Evolutionary conservation across 2,797 vertebrate species (phyloP), one percentile per base, ranked within the genome.

Genomic region (Alfaro cultratus): DNA sequence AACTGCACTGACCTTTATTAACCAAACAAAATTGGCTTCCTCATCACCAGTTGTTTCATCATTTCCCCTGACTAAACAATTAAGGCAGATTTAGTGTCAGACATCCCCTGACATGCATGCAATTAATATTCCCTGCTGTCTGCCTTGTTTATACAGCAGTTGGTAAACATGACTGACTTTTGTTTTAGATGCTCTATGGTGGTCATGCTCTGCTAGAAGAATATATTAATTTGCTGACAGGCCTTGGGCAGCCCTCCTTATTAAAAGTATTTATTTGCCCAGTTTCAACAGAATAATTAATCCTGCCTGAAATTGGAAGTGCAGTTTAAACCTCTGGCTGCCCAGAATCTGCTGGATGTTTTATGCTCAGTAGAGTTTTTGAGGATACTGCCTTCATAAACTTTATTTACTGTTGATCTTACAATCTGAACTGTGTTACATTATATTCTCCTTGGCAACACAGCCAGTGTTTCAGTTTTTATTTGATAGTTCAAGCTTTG

Each of bases 211-310:
- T 80, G 91, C 83, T 90, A 86, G 83, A 91, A 80, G 80, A 91
- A 93, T 84, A 83, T 88, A 93, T 94, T 91, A 81, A 88, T 93
- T 89, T 64, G 2, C 80, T 84, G 87, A 92, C 89, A 89, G 86
- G 86, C 86, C 80, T 76, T 80, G 80, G 90, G 91, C 91, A 85
- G 81, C 89, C 86, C 80, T 75, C 75, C 89, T 88, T 92, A 94
- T 93, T 94, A 90, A 90, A 91, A 87, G 82, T 84, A 90, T 93
- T 93, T 94, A 92, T 94, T 92, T 92, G 76, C 83, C 84, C 82
- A 83, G 75, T 80, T 81, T 83, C 91, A 92, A 92, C 91, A 87
- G 83, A 82, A 88, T 92, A 91, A 94, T 94, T 93, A 93, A 94
- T 93, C 92, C 85, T 88, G 82, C 81, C 89, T 94, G 90, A 93